These are phyloP conservation scores for Idaea straminata DNA, from an alignment of 2,888 invertebrate genomes.

Conservation along the genomic window DNA sequence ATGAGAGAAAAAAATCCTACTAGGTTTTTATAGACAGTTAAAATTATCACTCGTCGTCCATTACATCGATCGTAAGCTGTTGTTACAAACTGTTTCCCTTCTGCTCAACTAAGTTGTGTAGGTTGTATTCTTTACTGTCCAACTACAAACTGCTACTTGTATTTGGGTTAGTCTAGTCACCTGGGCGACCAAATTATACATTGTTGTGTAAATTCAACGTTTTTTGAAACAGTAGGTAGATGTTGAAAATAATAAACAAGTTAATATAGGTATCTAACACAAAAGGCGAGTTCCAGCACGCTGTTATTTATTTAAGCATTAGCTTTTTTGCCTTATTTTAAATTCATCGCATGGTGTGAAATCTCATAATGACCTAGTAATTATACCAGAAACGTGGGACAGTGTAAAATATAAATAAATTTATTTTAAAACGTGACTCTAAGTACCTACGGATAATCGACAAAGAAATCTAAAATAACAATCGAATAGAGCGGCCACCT, in stretches of 20 bases:
- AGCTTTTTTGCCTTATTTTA: constrained; percentile 14
- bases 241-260: not conserved
- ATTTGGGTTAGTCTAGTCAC: no score
- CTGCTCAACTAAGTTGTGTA: no score
- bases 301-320: not conserved
- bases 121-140: no score
- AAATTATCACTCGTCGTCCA: no score
- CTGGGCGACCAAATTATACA: no score
- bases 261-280: not conserved
- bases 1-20: no score
- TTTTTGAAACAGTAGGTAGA: not conserved
- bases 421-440: constrained; percentile 1
- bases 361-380: constrained; percentile 49
- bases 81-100: no score
- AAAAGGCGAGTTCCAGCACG: not conserved
- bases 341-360: constrained; percentile 39
- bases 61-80: no score
- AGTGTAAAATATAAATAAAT: constrained; percentile 9
- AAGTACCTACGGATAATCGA: not conserved
- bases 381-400: constrained; percentile 34
- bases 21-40: no score
- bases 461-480: not conserved
- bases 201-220: not conserved
- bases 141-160: no score
- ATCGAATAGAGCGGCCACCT: not conserved